phyloP scores from a whole-genome alignment of 2,888 invertebrate genomes.

The Gibbula magus region DNA sequence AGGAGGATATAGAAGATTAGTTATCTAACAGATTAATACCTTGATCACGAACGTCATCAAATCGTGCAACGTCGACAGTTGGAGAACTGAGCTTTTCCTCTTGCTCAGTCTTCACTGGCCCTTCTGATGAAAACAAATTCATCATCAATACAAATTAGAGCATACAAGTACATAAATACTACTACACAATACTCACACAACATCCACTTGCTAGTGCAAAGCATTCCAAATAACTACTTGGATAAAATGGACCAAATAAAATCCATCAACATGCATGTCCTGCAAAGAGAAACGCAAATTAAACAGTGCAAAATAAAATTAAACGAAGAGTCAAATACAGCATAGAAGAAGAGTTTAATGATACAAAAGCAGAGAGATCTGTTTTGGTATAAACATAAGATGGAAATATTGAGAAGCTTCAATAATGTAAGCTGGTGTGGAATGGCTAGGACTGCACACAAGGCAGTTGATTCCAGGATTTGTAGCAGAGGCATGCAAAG shows the following conservation, averaged over 20 bases:
- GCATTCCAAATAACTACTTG: constrained; percentile 13
- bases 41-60: constrained; percentile 65
- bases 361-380: constrained; percentile 3
- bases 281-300: constrained; percentile 25
- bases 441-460: constrained; percentile 25
- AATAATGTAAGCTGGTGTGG: constrained; percentile 19
- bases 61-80: constrained; percentile 67
- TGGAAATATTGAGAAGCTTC: background rate
- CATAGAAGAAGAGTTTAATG: constrained; percentile 1
- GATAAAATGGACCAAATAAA: constrained; percentile 15
- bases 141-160: background rate
- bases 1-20: background rate
- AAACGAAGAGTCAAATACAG: background rate
- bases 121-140: constrained; percentile 32
- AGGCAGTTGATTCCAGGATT: constrained; percentile 14
- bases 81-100: constrained; percentile 64
- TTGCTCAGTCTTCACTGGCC: constrained; percentile 21
- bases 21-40: constrained; percentile 46
- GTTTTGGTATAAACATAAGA: background rate
- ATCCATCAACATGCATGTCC: constrained; percentile 27
- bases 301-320: constrained; percentile 16
- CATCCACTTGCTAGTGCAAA: constrained; percentile 20
- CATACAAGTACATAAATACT: background rate
- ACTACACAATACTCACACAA: constrained; percentile 16
- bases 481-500: constrained; percentile 22